Evolutionary conservation across 2,797 vertebrate genomes (phyloP), one percentile per base, ranked within the genome.

Genomic region (Alosa sapidissima): DNA sequence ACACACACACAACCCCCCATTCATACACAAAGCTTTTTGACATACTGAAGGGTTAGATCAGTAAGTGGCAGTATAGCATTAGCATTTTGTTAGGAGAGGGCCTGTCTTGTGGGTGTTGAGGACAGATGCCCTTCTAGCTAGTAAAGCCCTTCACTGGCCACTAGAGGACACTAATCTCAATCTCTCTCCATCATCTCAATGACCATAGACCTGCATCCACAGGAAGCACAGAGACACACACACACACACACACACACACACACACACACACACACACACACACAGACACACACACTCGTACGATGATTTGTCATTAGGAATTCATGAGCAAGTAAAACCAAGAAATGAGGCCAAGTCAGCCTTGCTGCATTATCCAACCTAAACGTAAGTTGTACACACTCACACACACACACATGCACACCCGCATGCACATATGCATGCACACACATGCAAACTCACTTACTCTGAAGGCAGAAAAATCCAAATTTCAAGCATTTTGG

Each of bases 251-350:
- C 14, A 36, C 28, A 41, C 28, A 72, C 65, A 72, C 28, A 72
- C 10, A 72, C 65, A 72, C 65, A 72, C 65, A 72, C 65, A 72
- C 65, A 68, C 62, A 68, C 24, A 68, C 65, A 68, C 11, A 62
- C 62, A 68, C 62, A 68, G 1, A 33, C 62, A 68, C 24, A 68
- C 62, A 68, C 62, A 68, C 62, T 36, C 65, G 36, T 28, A 72
- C 28, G 36, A 36, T 72, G 65, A 72, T 72, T 72, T 72, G 28
- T 72, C 65, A 72, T 72, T 28, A 72, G 65, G 28, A 72, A 72
- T 72, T 72, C 14, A 72, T 72, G 65, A 72, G 65, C 65, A 36
- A 72, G 65, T 72, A 28, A 72, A 72, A 72, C 65, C 33, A 10
- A 72, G 33, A 72, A 72, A 72, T 72, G 28, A 72, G 65, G 65